phyloP scores from a whole-genome alignment of 1,140 invertebrate species.

The Cydia strobilella region DNA sequence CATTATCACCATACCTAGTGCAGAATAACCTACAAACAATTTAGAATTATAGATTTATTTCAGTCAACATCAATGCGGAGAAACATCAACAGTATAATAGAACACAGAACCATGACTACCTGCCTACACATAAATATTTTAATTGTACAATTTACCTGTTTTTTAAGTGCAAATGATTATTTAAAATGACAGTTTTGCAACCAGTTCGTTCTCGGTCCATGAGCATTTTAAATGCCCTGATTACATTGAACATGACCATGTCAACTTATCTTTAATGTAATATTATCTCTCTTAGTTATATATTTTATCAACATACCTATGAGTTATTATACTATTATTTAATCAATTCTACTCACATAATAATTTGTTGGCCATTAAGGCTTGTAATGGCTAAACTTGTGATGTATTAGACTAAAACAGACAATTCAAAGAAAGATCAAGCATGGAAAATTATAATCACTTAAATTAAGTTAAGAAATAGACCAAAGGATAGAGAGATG shows the following conservation, averaged over 20 bases:
- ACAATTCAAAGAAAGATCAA: too few species aligned
- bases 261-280: background rate
- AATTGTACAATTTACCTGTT: background rate
- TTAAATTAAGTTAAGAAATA: too few species aligned
- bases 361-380: background rate
- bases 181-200: conserved; percentile 6
- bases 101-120: background rate
- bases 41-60: too few species aligned
- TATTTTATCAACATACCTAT: background rate
- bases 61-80: too few species aligned
- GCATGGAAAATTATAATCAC: too few species aligned
- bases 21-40: too few species aligned
- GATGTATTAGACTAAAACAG: too few species aligned
- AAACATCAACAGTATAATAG: too few species aligned
- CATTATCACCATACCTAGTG: too few species aligned
- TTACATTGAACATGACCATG: conserved; percentile 3
- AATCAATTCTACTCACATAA: background rate
- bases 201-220: background rate
- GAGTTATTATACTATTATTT: background rate
- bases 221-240: conserved; percentile 1
- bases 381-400: background rate
- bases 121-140: background rate
- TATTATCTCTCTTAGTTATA: background rate
- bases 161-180: background rate
- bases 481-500: too few species aligned